Conservation (phyloP, 2,113 vertebrate species). For the Carassius gibelio region DNA sequence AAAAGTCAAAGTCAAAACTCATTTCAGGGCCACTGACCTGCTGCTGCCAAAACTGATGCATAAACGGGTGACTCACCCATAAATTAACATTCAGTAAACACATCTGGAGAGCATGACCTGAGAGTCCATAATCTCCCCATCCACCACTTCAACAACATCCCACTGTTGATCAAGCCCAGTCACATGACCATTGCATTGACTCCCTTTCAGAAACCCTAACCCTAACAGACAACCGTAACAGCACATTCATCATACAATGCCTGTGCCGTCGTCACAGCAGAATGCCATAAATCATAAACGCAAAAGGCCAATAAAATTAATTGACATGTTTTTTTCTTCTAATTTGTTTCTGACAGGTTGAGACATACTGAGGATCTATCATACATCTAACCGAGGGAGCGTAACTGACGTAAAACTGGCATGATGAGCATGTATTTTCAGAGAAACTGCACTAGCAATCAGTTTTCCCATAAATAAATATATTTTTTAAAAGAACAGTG, state of each 20-base stretch:
- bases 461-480: background rate
- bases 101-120: conserved; percentile 9
- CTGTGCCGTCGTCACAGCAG: background rate
- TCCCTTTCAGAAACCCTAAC: background rate
- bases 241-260: conserved; percentile 40
- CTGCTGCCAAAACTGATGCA: background rate
- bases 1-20: too few relatives aligned
- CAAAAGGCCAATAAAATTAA: conserved; percentile 25
- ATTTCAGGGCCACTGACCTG: background rate
- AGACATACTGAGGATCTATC: conserved; percentile 31
- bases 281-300: conserved; percentile 37
- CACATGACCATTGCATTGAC: conserved; percentile 29
- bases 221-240: background rate
- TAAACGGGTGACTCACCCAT: conserved; percentile 15
- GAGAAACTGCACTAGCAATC: background rate
- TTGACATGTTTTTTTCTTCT: conserved; percentile 33
- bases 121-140: conserved; percentile 19
- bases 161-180: conserved; percentile 4
- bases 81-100: conserved; percentile 29
- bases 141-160: background rate
- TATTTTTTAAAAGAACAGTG: background rate
- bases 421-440: background rate
- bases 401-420: background rate
- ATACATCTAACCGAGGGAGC: conserved; percentile 6
- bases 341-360: conserved; percentile 18